Conservation (phyloP, 1,140 invertebrate genomes). For the Araneus ventricosus region DNA sequence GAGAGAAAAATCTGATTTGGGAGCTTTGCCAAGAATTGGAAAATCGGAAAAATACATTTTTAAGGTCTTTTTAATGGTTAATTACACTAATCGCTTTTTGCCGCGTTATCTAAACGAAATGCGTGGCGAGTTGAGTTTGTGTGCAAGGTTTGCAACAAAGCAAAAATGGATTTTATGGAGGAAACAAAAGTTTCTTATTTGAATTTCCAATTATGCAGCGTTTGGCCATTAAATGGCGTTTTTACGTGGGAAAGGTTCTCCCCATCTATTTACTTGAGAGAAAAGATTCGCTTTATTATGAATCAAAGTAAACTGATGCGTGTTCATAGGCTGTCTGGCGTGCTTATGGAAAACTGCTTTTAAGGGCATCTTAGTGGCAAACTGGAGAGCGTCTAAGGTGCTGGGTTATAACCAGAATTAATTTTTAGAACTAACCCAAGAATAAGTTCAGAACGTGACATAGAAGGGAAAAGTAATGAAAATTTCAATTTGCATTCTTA, state of each 20-base stretch:
- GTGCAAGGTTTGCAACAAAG: neutral
- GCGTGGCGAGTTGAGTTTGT: neutral
- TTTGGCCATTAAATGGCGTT: constrained; percentile 2
- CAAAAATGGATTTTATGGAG: constrained; percentile 19
- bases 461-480: no score
- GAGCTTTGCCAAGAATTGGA: constrained; percentile 41
- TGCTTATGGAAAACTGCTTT: neutral
- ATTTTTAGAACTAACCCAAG: no score
- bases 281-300: neutral
- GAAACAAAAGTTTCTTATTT: constrained; percentile 44
- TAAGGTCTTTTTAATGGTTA: constrained; percentile 59
- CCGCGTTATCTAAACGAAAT: constrained; percentile 19
- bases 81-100: constrained; percentile 57
- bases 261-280: neutral
- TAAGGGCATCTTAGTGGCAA: neutral
- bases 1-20: constrained; percentile 40
- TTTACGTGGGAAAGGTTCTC: neutral
- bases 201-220: constrained; percentile 46
- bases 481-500: no score
- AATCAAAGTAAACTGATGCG: neutral
- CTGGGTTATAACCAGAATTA: no score
- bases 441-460: no score
- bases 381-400: no score
- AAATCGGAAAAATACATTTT: constrained; percentile 60
- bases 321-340: neutral